Evolutionary conservation across 2,113 vertebrate species (phyloP).

Genomic region (Platysternon megacephalum): DNA sequence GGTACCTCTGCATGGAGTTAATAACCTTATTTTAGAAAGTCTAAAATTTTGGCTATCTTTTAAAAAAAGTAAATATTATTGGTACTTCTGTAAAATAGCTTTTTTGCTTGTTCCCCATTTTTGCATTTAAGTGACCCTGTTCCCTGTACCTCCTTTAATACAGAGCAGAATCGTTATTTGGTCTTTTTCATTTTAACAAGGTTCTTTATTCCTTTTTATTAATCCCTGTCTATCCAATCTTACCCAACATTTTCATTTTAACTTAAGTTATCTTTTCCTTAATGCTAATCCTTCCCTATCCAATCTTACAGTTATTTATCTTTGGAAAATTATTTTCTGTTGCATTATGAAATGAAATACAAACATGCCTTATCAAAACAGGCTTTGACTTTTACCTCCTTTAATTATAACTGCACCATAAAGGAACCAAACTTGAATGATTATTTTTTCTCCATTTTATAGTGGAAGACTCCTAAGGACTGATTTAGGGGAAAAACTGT

Average conservation of each 20-base stretch:
- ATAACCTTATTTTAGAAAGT: background rate
- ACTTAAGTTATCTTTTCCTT: background rate
- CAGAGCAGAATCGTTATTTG: accelerated
- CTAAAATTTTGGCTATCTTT: background rate
- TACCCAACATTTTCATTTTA: background rate
- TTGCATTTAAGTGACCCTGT: background rate
- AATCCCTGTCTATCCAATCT: background rate
- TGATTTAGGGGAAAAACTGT: background rate
- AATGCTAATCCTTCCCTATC: background rate
- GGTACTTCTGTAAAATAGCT: background rate
- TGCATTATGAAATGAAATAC: background rate
- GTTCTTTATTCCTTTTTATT: background rate
- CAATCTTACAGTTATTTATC: background rate
- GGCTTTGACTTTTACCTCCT: background rate
- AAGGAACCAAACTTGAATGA: background rate
- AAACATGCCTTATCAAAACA: background rate
- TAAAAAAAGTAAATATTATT: background rate
- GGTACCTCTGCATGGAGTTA: background rate
- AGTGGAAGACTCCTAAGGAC: background rate
- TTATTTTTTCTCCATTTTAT: background rate
- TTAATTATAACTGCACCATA: background rate
- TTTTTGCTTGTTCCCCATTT: background rate
- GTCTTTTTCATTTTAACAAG: background rate
- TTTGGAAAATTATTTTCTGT: background rate
- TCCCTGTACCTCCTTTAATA: background rate